Evolutionary conservation across 1,140 invertebrate genomes (phyloP).

Genomic region (Dendroctonus valens): DNA sequence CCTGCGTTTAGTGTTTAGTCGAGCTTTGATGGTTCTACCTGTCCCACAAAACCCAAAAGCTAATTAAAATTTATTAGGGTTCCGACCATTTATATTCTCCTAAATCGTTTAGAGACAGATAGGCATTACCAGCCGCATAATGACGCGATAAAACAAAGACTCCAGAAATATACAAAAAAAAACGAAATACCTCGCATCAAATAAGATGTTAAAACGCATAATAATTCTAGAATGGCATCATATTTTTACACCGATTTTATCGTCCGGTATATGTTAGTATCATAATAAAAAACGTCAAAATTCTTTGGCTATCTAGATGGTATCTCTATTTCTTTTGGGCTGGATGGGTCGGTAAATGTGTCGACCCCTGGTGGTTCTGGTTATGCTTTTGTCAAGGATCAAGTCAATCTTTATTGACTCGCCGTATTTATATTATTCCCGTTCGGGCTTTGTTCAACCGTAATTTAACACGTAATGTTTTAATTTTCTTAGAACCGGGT

Average conservation of each 20-base stretch:
- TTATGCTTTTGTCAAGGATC: slow-evolving; percentile 26
- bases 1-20: background rate
- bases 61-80: slow-evolving; percentile 14
- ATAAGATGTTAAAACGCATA: slow-evolving; percentile 20
- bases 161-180: slow-evolving; percentile 5
- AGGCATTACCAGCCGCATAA: background rate
- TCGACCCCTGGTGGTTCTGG: slow-evolving; percentile 25
- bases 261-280: slow-evolving; percentile 23
- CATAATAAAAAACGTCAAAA: slow-evolving; percentile 28
- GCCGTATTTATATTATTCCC: slow-evolving; percentile 13
- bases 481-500: slow-evolving; percentile 14
- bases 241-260: slow-evolving; percentile 29
- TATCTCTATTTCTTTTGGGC: slow-evolving; percentile 23
- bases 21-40: background rate
- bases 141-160: slow-evolving; percentile 6
- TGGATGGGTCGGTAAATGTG: slow-evolving; percentile 26
- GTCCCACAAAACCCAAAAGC: background rate
- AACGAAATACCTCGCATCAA: background rate
- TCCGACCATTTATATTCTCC: slow-evolving; percentile 1
- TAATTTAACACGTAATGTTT: slow-evolving; percentile 11
- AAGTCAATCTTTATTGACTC: slow-evolving; percentile 25
- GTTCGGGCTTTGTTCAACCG: background rate
- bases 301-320: slow-evolving; percentile 21
- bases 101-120: slow-evolving; percentile 7
- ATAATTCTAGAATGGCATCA: slow-evolving; percentile 18